Evolutionary conservation across 1,140 invertebrate species (phyloP), one percentile per base, ranked within the genome.

Genomic region (Mya arenaria): DNA sequence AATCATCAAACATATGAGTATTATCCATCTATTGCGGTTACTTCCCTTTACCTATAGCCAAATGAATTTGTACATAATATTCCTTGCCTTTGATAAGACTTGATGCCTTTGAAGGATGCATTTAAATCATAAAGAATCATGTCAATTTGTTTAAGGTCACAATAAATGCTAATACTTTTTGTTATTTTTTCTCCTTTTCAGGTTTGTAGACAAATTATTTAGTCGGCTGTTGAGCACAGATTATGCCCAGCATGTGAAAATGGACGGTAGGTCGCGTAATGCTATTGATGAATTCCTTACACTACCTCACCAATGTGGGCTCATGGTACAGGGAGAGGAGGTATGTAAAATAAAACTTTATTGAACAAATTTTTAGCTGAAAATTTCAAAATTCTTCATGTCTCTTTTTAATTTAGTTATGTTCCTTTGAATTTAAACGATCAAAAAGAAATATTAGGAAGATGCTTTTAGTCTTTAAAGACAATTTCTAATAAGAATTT

Each of bases 161-260:
- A 13, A 13, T n/a, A 48, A n/a, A 13, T n/a, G 10, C n/a, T 10
- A 13, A 48, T 48, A 48, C n/a, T 48, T 10, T 48, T 10, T 10
- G 10, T n/a, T 48, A 13, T 48, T 48, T 48, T 48, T 13, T 48
- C 28, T 56, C 5, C n/a, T 56, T 56, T 56, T 4, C 28, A 72
- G 69, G n/a, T n/a, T 4, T 1, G 58, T 30, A 52, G 69, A 72
- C 19, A 56, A 52, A 13, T 56, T 72, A 55, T 72, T 72, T 72
- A 25, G 48, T 8, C 19, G 10, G 28, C 17, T 72, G 17, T 25
- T 58, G 5, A 19, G 48, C 28, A 23, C 5, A 48, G 25, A 52
- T 19, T 30, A 52, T 1, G 34, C 0, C 36, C 41, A 13, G 3
- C 4, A 62, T 8, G 6, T 2, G 6, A n/a, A 0, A 44, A 5